A percentile compares a stretch with the other conserved stretches of the same genome.
Evolutionary conservation across 1,140 invertebrate genomes (phyloP).

Genomic region (Pseudomyrmex pallidus): DNA sequence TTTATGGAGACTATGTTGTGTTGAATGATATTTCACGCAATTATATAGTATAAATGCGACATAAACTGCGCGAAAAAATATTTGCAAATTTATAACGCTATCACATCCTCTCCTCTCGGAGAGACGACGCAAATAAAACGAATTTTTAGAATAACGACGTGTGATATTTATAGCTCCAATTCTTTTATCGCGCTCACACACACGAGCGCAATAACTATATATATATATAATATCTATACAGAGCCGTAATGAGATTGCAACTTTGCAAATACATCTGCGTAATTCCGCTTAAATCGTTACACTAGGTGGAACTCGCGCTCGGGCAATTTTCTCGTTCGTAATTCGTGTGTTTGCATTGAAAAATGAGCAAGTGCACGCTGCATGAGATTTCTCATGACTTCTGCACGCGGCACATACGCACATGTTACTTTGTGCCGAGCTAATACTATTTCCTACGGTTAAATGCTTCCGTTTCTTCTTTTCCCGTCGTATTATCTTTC

Average conservation of each 20-base stretch:
- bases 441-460: conserved; percentile 54
- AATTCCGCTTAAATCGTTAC: conserved; percentile 48
- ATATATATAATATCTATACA: not conserved
- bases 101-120: not conserved
- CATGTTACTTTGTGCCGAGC: conserved; percentile 40
- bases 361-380: conserved; percentile 55
- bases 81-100: not conserved
- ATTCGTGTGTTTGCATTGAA: conserved; percentile 59
- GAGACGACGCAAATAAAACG: not conserved
- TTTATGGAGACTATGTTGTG: conserved; percentile 29
- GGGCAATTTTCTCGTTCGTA: conserved; percentile 51
- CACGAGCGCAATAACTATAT: no score
- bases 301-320: conserved; percentile 8
- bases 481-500: not conserved
- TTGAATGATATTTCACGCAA: conserved; percentile 42
- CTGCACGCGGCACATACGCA: conserved; percentile 27
- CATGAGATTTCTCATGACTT: conserved; percentile 59
- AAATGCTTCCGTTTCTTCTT: conserved; percentile 50
- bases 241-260: conserved; percentile 21
- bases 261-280: conserved; percentile 16
- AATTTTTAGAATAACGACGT: not conserved
- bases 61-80: conserved; percentile 29
- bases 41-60: conserved; percentile 27
- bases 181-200: no score
- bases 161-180: no score